These are phyloP conservation scores for Gobio gobio DNA, from an alignment of 2,113 vertebrate species.

Conservation along the genomic window DNA sequence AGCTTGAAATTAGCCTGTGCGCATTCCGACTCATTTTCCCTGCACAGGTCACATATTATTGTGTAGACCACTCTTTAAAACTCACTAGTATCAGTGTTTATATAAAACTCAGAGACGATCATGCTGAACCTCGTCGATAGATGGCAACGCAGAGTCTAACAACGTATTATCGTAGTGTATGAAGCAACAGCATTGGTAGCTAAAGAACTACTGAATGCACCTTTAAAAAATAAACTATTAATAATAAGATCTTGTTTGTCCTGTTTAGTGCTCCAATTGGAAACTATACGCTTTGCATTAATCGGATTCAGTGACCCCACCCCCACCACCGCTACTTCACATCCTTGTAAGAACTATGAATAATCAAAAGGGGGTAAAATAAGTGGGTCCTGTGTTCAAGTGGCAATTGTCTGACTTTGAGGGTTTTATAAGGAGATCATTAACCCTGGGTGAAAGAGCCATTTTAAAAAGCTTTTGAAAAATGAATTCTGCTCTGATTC, in stretches of 20 bases:
- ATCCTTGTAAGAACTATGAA: background rate
- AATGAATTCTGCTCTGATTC: background rate
- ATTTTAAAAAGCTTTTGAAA: slow-evolving; percentile 3
- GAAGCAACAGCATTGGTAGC: no score
- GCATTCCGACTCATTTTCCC: no score
- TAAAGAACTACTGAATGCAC: background rate
- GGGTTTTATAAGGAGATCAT: slow-evolving; percentile 13
- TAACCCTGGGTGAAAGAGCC: background rate
- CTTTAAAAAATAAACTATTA: background rate
- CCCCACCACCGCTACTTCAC: no score
- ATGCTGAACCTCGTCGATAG: no score
- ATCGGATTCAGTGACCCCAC: background rate
- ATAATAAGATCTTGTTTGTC: background rate
- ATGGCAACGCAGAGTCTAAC: no score
- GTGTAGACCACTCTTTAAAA: no score
- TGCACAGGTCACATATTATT: no score
- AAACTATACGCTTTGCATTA: background rate
- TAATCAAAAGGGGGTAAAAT: background rate
- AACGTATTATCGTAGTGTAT: no score
- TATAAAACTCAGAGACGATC: no score
- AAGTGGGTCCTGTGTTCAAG: background rate
- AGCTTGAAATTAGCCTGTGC: no score
- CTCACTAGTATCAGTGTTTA: no score
- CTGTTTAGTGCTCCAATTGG: background rate
- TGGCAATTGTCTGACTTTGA: slow-evolving; percentile 23